Evolutionary conservation across 2,113 vertebrate genomes (phyloP).

Genomic region (Esox niger): DNA sequence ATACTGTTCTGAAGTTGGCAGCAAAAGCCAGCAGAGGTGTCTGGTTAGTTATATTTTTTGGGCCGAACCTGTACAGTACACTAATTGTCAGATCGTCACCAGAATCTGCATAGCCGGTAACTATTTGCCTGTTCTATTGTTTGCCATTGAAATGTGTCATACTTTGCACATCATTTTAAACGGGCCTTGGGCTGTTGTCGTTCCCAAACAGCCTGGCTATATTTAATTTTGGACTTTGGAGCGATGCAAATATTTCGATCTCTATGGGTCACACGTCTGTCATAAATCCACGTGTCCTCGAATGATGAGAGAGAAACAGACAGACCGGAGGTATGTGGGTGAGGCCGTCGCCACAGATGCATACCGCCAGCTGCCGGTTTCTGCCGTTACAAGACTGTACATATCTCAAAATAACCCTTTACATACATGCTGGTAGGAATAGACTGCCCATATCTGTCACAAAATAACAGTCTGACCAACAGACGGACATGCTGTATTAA

Average conservation of each 20-base stretch:
- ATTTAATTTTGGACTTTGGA: background rate
- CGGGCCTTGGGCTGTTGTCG: constrained; percentile 8
- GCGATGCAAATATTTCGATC: constrained; percentile 33
- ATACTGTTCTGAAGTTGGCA: constrained; percentile 2
- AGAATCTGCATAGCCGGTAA: constrained; percentile 17
- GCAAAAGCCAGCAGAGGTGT: background rate
- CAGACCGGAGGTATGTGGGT: constrained; percentile 24
- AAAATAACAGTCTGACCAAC: too few species aligned
- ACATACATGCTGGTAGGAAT: constrained; percentile 30
- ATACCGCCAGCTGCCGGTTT: constrained; percentile 29
- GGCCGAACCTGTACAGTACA: background rate
- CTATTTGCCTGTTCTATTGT: background rate
- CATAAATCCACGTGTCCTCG: constrained; percentile 35
- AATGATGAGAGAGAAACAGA: constrained; percentile 12
- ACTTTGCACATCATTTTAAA: background rate
- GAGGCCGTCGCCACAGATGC: constrained; percentile 44
- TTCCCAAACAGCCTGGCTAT: constrained; percentile 19
- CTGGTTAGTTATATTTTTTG: constrained; percentile 25
- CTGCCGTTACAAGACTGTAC: constrained; percentile 39
- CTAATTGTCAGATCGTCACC: constrained; percentile 19
- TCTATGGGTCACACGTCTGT: constrained; percentile 60
- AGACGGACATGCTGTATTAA: too few species aligned
- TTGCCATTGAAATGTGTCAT: background rate
- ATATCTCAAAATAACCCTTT: constrained; percentile 61
- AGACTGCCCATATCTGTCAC: constrained; percentile 7